Base-by-base conservation (phyloP, 2,797 vertebrate species). In the Nannoperca australis region DNA sequence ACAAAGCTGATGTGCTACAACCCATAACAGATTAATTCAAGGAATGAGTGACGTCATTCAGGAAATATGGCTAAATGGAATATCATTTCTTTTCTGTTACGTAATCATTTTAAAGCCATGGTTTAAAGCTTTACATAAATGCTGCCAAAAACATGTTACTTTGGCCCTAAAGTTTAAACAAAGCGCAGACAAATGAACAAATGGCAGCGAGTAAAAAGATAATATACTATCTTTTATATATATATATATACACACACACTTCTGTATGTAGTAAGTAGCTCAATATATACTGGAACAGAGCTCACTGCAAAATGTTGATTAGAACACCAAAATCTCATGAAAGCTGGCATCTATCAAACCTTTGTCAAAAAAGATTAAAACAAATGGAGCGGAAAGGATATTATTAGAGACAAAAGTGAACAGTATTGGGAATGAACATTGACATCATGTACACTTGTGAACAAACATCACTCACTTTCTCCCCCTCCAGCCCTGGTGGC, bases 401-500 rank as follows among this genome's bases (percentile, higher is more conserved):
- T 15, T 24, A 24, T 61, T 9, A n/a, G 27, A 56, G 8, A 55
- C 45, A 42, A 3, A 36, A 34, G 0, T 38, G 9, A 60, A 70
- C 6, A 54, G 6, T 11, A 49, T 3, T 68, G 14, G 5, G 20
- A 56, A 64, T 20, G 11, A 13, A 44, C 5, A 4, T 18, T 4
- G 8, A 65, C 17, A 74, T 36, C 8, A 70, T 36, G 14, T 64
- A 12, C 24, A 60, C 2, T 47, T 47, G 36, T 50, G 55, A 59
- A 55, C 4, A 79, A 49, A 68, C 7, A 69, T 79, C 24, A 94
- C 97, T 90, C 91, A 99, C 98, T 95, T 96, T 95, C 92, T 97
- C 97, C 81, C 98, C 98, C 86, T 98, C 97, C 58, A 93, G 94
- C 65, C 98, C 98, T 14, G 86, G 94, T 62, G 95, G 96, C 82